phyloP scores from a whole-genome alignment of 1,140 invertebrate species.

The Drosophila kikkawai region DNA sequence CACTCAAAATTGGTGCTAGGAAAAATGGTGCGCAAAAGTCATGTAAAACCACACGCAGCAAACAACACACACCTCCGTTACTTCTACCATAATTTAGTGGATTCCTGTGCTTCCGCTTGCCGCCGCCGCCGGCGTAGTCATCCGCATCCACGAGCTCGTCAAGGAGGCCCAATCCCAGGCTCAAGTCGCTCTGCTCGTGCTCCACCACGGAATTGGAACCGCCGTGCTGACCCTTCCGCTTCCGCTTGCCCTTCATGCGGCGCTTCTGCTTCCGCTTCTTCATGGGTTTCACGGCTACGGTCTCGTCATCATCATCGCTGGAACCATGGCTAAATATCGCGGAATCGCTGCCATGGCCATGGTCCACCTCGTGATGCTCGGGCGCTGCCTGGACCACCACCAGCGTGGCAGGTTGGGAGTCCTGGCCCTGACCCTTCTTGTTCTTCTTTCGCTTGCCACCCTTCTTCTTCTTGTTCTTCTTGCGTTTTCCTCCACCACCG shows the following conservation, averaged over 20 bases:
- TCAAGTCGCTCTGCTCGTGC: constrained; percentile 62
- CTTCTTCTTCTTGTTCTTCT: constrained; percentile 64
- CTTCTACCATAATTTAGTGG: constrained; percentile 84
- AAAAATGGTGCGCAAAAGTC: constrained; percentile 81
- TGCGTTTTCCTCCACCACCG: constrained; percentile 60
- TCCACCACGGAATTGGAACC: constrained; percentile 46
- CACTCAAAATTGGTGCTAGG: constrained; percentile 67
- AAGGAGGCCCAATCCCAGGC: constrained; percentile 66
- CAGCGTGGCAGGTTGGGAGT: constrained; percentile 62
- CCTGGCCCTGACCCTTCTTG: constrained; percentile 56
- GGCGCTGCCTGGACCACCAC: constrained; percentile 73
- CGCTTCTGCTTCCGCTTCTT: constrained; percentile 62
- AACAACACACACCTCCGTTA: constrained; percentile 84
- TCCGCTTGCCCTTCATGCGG: constrained; percentile 68
- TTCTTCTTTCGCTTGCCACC: constrained; percentile 57
- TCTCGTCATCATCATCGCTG: constrained; percentile 26
- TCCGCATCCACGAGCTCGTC: constrained; percentile 67
- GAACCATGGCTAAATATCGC: constrained; percentile 38
- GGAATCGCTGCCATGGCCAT: constrained; percentile 42
- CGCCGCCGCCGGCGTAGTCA: constrained; percentile 58
- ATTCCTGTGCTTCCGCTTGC: constrained; percentile 76
- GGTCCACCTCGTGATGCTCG: constrained; percentile 65
- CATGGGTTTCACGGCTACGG: constrained; percentile 38
- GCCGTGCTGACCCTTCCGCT: constrained; percentile 67
- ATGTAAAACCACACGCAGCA: constrained; percentile 84